Percentiles rank a stretch among this genome's conserved stretches.
phyloP scores from a whole-genome alignment of 2,113 vertebrate species.

The Bostrychus sinensis region DNA sequence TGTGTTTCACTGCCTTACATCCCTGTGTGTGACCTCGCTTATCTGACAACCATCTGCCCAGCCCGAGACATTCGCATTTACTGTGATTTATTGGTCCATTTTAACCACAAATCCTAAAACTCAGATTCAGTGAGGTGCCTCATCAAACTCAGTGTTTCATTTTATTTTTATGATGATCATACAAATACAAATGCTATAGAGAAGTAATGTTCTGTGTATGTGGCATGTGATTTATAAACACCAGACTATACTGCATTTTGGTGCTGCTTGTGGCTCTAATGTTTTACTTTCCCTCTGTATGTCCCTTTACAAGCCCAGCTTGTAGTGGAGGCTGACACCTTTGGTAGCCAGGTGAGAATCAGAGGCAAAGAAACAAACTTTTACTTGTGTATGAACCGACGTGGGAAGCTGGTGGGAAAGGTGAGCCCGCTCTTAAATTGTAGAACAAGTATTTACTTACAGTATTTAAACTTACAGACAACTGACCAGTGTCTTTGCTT shows the following conservation, averaged over 20 bases:
- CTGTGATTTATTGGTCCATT: slow-evolving; percentile 60
- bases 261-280: slow-evolving; percentile 65
- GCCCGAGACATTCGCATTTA: slow-evolving; percentile 55
- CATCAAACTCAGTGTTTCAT: slow-evolving; percentile 37
- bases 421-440: slow-evolving; percentile 62
- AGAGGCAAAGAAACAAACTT: slow-evolving; percentile 83
- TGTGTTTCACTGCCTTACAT: slow-evolving; percentile 59
- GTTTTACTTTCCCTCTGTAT: slow-evolving; percentile 75
- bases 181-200: too few relatives aligned
- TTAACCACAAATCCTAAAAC: slow-evolving; percentile 54
- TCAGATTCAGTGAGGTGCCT: slow-evolving; percentile 28
- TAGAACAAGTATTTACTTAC: not conserved
- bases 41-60: slow-evolving; percentile 71
- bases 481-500: slow-evolving; percentile 61
- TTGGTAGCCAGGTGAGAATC: slow-evolving; percentile 86
- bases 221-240: not conserved
- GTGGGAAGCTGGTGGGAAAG: slow-evolving; percentile 84
- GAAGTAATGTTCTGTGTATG: too few relatives aligned
- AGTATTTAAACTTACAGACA: slow-evolving; percentile 36
- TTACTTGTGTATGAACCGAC: slow-evolving; percentile 85
- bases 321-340: slow-evolving; percentile 85
- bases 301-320: slow-evolving; percentile 86
- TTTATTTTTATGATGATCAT: slow-evolving; percentile 42
- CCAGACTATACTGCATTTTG: not conserved
- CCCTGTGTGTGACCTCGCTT: slow-evolving; percentile 62